phyloP scores from a whole-genome alignment of 2,113 vertebrate genomes.

The Phalacrocorax aristotelis region DNA sequence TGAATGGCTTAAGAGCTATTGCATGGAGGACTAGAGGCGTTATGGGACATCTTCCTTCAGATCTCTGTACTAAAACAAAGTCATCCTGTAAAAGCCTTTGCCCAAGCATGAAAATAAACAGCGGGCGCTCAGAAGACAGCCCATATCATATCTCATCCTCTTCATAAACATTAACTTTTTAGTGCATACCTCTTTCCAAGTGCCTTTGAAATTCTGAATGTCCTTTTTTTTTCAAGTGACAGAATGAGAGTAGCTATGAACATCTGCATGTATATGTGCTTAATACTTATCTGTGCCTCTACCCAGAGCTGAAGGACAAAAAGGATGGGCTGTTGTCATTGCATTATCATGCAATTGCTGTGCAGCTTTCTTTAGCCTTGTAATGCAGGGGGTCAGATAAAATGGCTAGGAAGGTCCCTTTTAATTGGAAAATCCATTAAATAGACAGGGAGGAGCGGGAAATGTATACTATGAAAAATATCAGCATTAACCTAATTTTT shows the following conservation, averaged over 20 bases:
- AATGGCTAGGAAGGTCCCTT: slow-evolving; percentile 13
- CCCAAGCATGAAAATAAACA: not conserved
- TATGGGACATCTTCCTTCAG: not conserved
- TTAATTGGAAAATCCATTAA: slow-evolving; percentile 61
- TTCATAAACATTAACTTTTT: not conserved
- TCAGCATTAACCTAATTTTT: slow-evolving; percentile 40
- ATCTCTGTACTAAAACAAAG: not conserved
- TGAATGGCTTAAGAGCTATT: not conserved
- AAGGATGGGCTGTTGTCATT: slow-evolving; percentile 23
- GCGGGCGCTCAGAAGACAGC: not conserved
- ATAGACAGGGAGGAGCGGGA: slow-evolving; percentile 22
- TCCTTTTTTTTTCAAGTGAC: not conserved
- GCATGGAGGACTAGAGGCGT: not conserved
- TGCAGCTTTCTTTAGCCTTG: slow-evolving; percentile 34
- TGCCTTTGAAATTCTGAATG: slow-evolving; percentile 1
- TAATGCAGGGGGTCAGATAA: slow-evolving; percentile 32
- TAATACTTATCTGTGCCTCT: not conserved
- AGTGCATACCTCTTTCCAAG: not conserved
- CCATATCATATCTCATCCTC: not conserved
- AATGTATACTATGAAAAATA: slow-evolving; percentile 48
- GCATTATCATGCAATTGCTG: not conserved
- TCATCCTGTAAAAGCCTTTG: not conserved
- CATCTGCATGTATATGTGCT: not conserved
- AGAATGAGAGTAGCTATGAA: not conserved
- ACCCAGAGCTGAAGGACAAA: slow-evolving; percentile 48